phyloP scores from a whole-genome alignment of 2,113 vertebrate species.

The Octodon degus region DNA sequence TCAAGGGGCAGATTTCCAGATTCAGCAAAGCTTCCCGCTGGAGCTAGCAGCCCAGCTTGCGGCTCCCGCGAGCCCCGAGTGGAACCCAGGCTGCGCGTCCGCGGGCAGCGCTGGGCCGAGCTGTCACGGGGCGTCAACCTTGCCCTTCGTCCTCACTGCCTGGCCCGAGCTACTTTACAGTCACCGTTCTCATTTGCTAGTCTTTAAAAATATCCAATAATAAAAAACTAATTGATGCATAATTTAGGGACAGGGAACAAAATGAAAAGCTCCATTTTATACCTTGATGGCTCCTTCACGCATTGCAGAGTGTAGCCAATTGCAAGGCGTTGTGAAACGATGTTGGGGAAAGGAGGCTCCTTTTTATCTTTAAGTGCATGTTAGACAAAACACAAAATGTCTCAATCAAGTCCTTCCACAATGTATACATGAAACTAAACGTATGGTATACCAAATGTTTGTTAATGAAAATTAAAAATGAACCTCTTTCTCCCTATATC shows the following conservation, averaged over 20 bases:
- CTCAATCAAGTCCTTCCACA: background rate
- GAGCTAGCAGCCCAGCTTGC: background rate
- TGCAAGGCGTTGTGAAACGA: background rate
- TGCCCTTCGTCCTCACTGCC: background rate
- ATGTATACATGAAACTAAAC: background rate
- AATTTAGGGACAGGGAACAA: background rate
- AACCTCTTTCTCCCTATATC: background rate
- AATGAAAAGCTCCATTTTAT: background rate
- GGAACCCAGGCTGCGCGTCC: background rate
- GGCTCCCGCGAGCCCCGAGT: background rate
- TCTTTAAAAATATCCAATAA: background rate
- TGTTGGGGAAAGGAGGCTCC: background rate
- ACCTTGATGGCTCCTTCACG: background rate
- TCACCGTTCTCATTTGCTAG: background rate
- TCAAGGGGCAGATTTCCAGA: background rate
- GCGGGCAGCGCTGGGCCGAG: accelerated
- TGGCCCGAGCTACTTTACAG: background rate
- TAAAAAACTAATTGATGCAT: background rate
- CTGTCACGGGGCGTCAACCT: background rate
- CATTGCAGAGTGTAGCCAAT: background rate
- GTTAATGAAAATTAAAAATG: background rate
- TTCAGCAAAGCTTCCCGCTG: background rate
- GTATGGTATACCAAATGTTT: background rate
- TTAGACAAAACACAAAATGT: background rate
- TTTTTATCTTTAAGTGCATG: background rate